Evolutionary conservation across 1,140 invertebrate genomes (phyloP), one percentile per base, ranked within the genome.

Genomic region (Drosophila ercepeae): DNA sequence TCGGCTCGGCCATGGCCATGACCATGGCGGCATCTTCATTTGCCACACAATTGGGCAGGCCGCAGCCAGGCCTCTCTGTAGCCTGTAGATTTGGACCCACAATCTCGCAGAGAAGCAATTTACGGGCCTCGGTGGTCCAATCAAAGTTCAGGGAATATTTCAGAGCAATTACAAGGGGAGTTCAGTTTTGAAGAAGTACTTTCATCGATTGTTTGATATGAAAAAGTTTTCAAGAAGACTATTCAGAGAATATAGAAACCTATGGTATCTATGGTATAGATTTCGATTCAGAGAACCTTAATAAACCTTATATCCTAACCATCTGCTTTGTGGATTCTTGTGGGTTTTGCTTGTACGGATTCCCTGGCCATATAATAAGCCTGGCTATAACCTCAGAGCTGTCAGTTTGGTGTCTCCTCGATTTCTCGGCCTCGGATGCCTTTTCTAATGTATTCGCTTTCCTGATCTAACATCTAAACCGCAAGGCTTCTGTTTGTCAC

Each of bases 401-500:
- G 32, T 13, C 41, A 9, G 16, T 4, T 25, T 29, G 14, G 21
- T 45, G 34, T 50, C 16, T 2, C 2, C 7, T 25, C 5, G 3
- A 13, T 11, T 41, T 23, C 14, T 3, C 4, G 4, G 11, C 8
- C 53, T 32, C 8, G 46, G 16, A 19, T 23, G 32, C 39, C 19
- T 65, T 39, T 51, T 67, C 46, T 67, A 45, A 60, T 72, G 29
- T 53, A 44, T 63, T 64, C 53, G 25, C 53, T 55, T 64, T 36
- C 19, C 27, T 58, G 27, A 29, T 68, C 69, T 72, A 72, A 63
- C 52, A 63, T 73, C 57, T 13, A 25, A 25, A 72, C 69, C 69
- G 49, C 69, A 72, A 72, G 49, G 68, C 69, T 72, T 61, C 69
- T 72, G 69, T 72, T 72, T 72, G 25, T 70, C 29, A 51, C 68